Conservation (phyloP, 2,888 invertebrate genomes). For the Cosmia trapezina region DNA sequence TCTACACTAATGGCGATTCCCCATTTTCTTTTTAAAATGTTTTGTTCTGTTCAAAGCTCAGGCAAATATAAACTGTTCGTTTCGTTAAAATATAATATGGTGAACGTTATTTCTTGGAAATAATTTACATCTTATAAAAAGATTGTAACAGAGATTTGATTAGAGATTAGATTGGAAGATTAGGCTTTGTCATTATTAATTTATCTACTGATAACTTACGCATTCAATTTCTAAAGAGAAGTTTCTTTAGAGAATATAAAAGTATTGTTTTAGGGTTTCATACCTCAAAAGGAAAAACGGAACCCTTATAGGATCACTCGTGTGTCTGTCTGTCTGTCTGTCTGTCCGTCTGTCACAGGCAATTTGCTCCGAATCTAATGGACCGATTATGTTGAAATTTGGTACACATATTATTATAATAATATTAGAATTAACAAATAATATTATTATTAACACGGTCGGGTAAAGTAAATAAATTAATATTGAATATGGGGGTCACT, state of each 20-base stretch:
- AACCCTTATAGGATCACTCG: too few relatives aligned
- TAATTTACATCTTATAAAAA: constrained; percentile 16
- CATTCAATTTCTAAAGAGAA: background rate
- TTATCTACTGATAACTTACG: background rate
- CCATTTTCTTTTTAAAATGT: constrained; percentile 68
- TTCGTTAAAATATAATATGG: background rate
- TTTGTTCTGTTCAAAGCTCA: constrained; percentile 48
- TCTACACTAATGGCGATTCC: constrained; percentile 73
- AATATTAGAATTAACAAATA: too few relatives aligned
- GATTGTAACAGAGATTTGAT: constrained; percentile 6
- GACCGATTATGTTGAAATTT: too few relatives aligned
- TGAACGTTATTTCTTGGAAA: background rate
- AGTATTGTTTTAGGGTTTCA: too few relatives aligned
- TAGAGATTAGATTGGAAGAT: background rate
- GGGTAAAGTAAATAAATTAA: too few relatives aligned
- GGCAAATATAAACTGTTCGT: constrained; percentile 40
- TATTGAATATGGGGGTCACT: too few relatives aligned
- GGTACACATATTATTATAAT: too few relatives aligned
- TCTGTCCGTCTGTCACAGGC: too few relatives aligned
- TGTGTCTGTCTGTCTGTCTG: too few relatives aligned
- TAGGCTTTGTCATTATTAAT: background rate
- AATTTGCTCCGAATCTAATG: too few relatives aligned
- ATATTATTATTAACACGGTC: too few relatives aligned
- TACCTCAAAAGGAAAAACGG: too few relatives aligned
- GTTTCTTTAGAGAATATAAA: background rate